Base-by-base conservation (phyloP, 2,888 invertebrate species). In the Stenodema calcarata region DNA sequence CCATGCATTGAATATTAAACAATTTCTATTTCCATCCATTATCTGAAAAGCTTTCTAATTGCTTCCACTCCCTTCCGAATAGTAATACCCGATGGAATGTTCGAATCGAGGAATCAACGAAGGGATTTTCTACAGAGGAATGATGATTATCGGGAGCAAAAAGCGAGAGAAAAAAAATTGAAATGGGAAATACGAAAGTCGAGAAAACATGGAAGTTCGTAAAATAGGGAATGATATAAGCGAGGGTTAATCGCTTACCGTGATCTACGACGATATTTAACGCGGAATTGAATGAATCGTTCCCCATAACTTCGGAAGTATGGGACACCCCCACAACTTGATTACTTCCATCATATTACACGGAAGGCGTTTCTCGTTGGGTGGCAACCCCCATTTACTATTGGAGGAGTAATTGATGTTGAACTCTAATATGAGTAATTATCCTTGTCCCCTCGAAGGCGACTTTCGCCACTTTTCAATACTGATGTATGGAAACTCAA, bases 331-430 rank as follows among this genome's bases (percentile, higher is more conserved):
- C 78, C 78, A 9, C 78, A 42, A 78, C 78, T 78, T 78, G 78
- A 78, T 44, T 78, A 78, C 78, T 11, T 18, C 44, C 78, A 44
- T 44, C 78, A 44, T 44, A 78, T 78, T 78, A 44, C 78, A 18
- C 44, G n/a, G 27, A 78, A 9, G 78, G 44, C 44, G 42, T 75
- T 75, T 41, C 42, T 30, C 42, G 75, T 30, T 35, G 28, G 35
- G 9, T 35, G 6, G 16, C 75, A 75, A 75, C 41, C 28, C n/a
- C 75, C 62, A 62, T 62, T 62, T 62, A 62, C 62, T 27, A 62
- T 23, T 27, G 11, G 23, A 12, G 23, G 23, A 4, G 23, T 62
- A 62, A 62, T 62, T 62, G 62, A 62, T 62, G 27, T 62, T 18
- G 23, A 27, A 62, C 9, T 62, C 62, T 9, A 62, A 62, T 23